These are phyloP conservation scores for Aurelia aurita complex sp. Pacific DNA, from an alignment of 30 jellyfish, hydroid and myxozoan genomes.

Conservation along the genomic window DNA sequence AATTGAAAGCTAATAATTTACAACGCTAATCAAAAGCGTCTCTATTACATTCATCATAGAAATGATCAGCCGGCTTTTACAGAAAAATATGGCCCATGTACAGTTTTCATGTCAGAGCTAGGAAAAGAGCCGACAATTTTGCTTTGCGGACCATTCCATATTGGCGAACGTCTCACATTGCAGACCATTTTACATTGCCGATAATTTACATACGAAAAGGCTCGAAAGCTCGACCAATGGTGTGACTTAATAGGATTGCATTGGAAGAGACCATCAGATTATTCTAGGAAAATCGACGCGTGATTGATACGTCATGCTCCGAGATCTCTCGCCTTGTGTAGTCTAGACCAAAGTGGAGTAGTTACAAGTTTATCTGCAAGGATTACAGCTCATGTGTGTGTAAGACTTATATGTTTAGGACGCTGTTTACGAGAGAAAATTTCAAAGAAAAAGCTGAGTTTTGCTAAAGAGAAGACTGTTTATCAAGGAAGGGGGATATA, in stretches of 20 bases:
- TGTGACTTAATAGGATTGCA: slow-evolving; percentile 17
- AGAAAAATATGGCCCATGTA: too few species aligned
- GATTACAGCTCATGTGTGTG: slow-evolving; percentile 4
- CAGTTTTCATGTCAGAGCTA: too few species aligned
- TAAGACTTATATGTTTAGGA: not conserved
- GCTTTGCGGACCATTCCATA: too few species aligned
- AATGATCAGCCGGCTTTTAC: not conserved
- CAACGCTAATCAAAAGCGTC: not conserved
- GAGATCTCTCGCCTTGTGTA: slow-evolving; percentile 10
- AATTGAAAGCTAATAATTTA: not conserved
- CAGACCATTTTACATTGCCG: not conserved
- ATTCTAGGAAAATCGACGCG: slow-evolving; percentile 15
- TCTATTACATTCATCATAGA: not conserved
- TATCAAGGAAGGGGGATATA: not conserved
- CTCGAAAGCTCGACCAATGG: too few species aligned
- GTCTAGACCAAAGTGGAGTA: slow-evolving; percentile 32
- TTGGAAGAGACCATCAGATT: slow-evolving; percentile 3
- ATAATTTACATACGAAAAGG: not conserved
- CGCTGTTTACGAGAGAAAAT: not conserved
- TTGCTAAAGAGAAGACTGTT: not conserved
- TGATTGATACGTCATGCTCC: slow-evolving; percentile 14
- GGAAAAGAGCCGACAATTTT: too few species aligned
- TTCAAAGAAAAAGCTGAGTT: not conserved
- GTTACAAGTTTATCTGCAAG: not conserved
- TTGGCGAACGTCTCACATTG: too few species aligned